Base-by-base conservation (phyloP, 2,888 invertebrate species). In the Thymelicus sylvestris region DNA sequence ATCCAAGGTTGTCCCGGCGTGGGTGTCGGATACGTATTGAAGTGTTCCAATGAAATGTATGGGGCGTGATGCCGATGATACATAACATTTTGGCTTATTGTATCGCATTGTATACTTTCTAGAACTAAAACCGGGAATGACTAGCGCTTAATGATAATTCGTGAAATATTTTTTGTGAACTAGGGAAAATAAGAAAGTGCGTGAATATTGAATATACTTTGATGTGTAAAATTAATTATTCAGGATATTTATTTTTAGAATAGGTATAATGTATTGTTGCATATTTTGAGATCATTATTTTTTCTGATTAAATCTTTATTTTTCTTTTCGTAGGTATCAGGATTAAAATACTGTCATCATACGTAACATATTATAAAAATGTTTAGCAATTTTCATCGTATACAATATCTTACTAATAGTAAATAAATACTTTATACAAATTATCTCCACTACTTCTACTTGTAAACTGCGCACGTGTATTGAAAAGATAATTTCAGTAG, bases 1-100 rank as follows among this genome's bases (percentile, higher is more conserved):
- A 91, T 90, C 88, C 83, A 84, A 85, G 86, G 87, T 81, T 88
- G 91, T 88, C 88, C 83, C 83, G 78, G 75, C 75, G 70, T 70
- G 77, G 78, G 78, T 79, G 63, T 47, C 83, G 85, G 82, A 79
- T 81, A 78, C 81, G 85, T 83, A 85, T 86, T 86, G 83, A 83
- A 83, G 81, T 71, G 55, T 71, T 70, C 60, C 81, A 78, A 79
- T 81, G 81, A 80, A 82, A 76, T 76, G 78, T 75, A 76, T 74
- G 75, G 75, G 78, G 80, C 79, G 77, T 77, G 79, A 74, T 75
- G 71, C 48, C 67, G 41, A 64, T 64, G 52, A 65, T 65, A 65
- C 69, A 65, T 70, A 65, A 59, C 64, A 15, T 70, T 70, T 65
- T 60, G 59, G 64, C 69, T 70, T 70, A 70, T 65, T 70, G 48